A percentile compares a stretch with the other conserved stretches of the same genome.
phyloP scores from a whole-genome alignment of 2,888 invertebrate genomes.

The Spisula subtruncata region DNA sequence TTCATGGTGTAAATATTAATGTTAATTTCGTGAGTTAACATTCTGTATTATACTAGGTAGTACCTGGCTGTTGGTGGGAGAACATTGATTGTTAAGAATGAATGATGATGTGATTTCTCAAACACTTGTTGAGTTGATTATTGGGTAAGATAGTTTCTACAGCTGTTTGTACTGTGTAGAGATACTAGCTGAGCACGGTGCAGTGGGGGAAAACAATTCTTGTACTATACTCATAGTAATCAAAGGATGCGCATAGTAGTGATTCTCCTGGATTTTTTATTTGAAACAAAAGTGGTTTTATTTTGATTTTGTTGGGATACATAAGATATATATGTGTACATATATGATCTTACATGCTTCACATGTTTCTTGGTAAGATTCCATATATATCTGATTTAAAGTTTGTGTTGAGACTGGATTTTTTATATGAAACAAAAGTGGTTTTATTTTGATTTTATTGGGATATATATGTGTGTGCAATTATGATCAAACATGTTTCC shows the following conservation, averaged over 20 bases:
- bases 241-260: neutral
- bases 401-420: too few relatives aligned
- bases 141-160: slow-evolving; percentile 8
- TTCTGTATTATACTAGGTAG: neutral
- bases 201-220: neutral
- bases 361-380: too few relatives aligned
- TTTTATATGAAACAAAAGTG: neutral
- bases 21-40: neutral
- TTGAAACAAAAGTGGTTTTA: neutral
- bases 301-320: neutral
- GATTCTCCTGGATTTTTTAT: neutral
- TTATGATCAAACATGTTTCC: neutral
- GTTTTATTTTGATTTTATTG: neutral
- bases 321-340: too few relatives aligned
- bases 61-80: neutral
- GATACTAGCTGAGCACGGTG: neutral
- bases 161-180: neutral
- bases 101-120: slow-evolving; percentile 36
- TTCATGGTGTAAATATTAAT: too few relatives aligned
- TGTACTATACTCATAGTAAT: neutral
- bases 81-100: slow-evolving; percentile 36
- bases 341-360: too few relatives aligned
- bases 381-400: too few relatives aligned
- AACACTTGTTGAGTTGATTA: slow-evolving; percentile 40
- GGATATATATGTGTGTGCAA: neutral